Conservation (phyloP, 2,888 invertebrate genomes). For the Ceriagrion tenellum region DNA sequence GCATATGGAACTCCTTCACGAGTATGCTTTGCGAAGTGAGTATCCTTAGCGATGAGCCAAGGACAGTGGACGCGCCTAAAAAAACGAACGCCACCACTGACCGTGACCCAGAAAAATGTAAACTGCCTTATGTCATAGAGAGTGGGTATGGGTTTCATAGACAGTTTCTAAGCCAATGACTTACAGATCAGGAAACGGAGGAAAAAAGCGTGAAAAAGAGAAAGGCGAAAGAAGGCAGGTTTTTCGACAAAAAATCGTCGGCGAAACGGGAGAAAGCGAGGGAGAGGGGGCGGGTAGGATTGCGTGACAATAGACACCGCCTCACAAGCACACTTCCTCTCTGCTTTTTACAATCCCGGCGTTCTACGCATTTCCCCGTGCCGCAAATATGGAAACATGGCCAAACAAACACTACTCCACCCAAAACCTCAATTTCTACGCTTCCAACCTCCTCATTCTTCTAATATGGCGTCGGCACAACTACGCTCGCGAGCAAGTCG, state of each 20-base stretch:
- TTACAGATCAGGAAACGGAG: neutral
- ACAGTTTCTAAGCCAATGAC: neutral
- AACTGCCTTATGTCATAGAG: neutral
- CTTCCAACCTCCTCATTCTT: neutral
- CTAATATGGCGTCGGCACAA: neutral
- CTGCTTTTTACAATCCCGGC: neutral
- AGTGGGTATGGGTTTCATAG: neutral
- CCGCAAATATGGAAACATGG: constrained; percentile 5
- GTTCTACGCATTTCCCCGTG: neutral
- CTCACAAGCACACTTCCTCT: neutral
- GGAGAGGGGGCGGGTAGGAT: neutral
- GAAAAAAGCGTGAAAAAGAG: constrained; percentile 40
- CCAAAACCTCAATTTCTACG: constrained; percentile 40
- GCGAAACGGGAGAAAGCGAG: neutral
- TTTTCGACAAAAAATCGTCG: neutral
- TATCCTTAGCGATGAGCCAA: neutral
- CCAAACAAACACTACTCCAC: constrained; percentile 43
- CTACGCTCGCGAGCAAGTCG: neutral
- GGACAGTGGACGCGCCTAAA: neutral
- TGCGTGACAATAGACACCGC: neutral
- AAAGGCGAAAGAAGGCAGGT: constrained; percentile 27
- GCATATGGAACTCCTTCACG: too few relatives aligned
- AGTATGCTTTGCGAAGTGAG: neutral
- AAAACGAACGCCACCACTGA: neutral
- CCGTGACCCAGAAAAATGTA: constrained; percentile 23